Conservation (phyloP, 2,113 vertebrate genomes). For the Stictonetta naevosa region DNA sequence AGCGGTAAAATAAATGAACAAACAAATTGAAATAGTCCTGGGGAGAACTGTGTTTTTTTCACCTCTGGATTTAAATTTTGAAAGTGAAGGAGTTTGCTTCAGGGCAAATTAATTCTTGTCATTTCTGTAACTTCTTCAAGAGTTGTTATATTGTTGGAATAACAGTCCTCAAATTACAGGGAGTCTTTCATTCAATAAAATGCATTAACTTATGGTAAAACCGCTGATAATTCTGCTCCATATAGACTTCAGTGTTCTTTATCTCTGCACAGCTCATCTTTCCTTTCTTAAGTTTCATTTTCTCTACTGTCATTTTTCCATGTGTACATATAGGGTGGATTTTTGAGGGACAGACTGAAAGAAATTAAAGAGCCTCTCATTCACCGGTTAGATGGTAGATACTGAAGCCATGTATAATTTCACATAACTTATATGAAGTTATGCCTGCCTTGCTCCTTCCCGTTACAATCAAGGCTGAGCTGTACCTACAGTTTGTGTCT, state of each 20-base stretch:
- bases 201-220: neutral
- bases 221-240: neutral
- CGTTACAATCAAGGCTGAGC: neutral
- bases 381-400: neutral
- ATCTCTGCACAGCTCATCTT: neutral
- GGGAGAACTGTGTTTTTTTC: neutral
- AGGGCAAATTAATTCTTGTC: neutral
- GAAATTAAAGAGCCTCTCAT: neutral
- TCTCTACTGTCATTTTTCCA: neutral
- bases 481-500: neutral
- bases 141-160: neutral
- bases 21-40: neutral
- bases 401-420: neutral
- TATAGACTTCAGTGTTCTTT: neutral
- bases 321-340: neutral
- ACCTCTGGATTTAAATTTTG: neutral
- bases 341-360: neutral
- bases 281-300: neutral
- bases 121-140: neutral
- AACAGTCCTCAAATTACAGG: neutral
- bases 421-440: rapidly evolving
- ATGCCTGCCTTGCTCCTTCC: neutral
- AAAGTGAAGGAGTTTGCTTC: neutral
- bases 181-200: neutral
- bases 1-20: neutral